Base-by-base conservation (phyloP, 2,888 invertebrate species). In the Endotricha flammealis region DNA sequence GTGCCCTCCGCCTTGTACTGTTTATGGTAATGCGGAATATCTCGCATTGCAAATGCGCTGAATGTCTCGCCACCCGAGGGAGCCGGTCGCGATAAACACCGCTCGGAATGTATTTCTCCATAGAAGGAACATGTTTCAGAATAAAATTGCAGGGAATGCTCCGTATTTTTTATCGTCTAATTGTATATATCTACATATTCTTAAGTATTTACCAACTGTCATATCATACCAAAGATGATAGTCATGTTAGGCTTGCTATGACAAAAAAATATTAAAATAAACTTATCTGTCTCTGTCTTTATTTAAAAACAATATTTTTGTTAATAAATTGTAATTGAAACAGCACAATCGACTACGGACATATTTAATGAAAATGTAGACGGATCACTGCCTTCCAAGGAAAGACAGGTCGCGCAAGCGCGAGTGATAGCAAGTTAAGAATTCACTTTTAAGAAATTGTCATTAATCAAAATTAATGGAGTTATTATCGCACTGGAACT, bases 381-480 rank as follows among this genome's bases (percentile, higher is more conserved):
- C 58, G 63, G 68, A 63, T 65, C 57, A 57, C 58, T 59, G 54
- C 66, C 69, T 58, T 67, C 63, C 59, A 57, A 56, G 63, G 68
- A 53, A 47, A 66, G 65, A 67, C 71, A 61, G 64, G 70, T 66
- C 65, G 64, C 40, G 50, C 53, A 54, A 55, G 50, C 56, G 42
- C 45, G 49, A 41, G 49, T 58, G 53, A 58, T 60, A 58, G 57
- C 57, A 52, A 64, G 60, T 72, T 69, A 66, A 79, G 56, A 81
- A 85, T 67, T 82, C 79, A 82, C 80, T 85, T 82, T 80, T 79
- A 67, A 76, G 78, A 83, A 85, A 83, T 73, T 77, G 75, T 75
- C 83, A 83, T 86, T 77, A 81, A 86, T 86, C 86, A 86, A 86
- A 81, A 82, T 86, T 83, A 85, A 86, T 86, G 85, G 82, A 85